A percentile compares a stretch with the other conserved stretches of the same genome.
These are phyloP conservation scores for Prenolepis imparis DNA, from an alignment of 2,888 invertebrate species.

Conservation along the genomic window DNA sequence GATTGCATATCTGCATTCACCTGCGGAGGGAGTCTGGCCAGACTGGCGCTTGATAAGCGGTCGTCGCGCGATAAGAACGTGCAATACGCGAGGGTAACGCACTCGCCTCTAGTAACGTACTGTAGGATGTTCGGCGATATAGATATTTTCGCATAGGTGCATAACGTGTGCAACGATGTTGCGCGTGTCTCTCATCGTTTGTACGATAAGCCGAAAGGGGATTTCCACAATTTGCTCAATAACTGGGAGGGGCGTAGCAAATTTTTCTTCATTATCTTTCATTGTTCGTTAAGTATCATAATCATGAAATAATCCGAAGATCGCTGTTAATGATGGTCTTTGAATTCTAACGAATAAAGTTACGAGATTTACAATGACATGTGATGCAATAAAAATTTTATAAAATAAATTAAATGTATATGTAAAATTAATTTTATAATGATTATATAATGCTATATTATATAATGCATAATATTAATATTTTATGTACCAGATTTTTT, in stretches of 20 bases:
- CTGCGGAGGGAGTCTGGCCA: constrained; percentile 73
- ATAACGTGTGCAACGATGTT: constrained; percentile 10
- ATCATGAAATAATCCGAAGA: constrained; percentile 26
- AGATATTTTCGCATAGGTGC: constrained; percentile 53
- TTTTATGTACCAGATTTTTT: too few relatives aligned
- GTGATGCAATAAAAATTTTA: too few relatives aligned
- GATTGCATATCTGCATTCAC: constrained; percentile 74
- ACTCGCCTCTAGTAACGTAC: constrained; percentile 68
- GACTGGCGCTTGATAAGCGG: constrained; percentile 81
- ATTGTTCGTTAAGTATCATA: constrained; percentile 23
- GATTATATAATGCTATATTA: too few relatives aligned
- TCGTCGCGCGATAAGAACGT: constrained; percentile 78
- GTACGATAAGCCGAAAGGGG: constrained; percentile 61
- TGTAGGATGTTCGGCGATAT: constrained; percentile 58
- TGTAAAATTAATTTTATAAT: too few relatives aligned
- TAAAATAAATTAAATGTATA: too few relatives aligned
- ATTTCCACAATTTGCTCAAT: constrained; percentile 62
- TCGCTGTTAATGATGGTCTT: neutral
- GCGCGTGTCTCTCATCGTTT: constrained; percentile 17
- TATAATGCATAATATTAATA: too few relatives aligned
- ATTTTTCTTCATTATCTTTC: constrained; percentile 35
- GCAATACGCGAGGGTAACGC: constrained; percentile 77
- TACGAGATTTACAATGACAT: too few relatives aligned
- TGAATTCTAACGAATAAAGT: too few relatives aligned
- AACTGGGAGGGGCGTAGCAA: constrained; percentile 33